These are phyloP conservation scores for Pseudorectes ferrugineus DNA, from an alignment of 2,113 vertebrate species.

Conservation along the genomic window DNA sequence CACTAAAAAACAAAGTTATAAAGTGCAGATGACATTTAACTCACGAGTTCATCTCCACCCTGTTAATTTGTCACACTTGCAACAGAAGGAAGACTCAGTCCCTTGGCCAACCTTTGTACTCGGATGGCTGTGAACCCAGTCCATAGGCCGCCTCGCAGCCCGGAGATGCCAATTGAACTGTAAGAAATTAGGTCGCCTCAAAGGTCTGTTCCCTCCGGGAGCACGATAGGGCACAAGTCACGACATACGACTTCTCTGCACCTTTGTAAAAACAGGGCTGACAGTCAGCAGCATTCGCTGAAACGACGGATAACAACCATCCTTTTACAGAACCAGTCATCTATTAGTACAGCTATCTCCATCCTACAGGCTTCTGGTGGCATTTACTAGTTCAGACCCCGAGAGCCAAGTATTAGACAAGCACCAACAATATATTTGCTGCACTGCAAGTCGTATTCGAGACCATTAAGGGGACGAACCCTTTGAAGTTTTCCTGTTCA, in stretches of 20 bases:
- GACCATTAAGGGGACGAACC: background rate
- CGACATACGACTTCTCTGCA: background rate
- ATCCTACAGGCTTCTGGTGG: background rate
- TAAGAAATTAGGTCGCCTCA: background rate
- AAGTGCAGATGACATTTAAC: background rate
- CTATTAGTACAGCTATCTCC: background rate
- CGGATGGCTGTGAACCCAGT: background rate
- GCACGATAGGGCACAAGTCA: background rate
- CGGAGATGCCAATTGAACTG: background rate
- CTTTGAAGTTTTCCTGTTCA: background rate
- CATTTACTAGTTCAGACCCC: background rate
- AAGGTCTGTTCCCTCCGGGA: background rate
- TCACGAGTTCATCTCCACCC: background rate
- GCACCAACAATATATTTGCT: background rate
- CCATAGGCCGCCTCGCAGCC: background rate
- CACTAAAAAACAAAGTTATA: background rate
- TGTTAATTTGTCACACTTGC: conserved; percentile 61
- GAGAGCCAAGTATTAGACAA: background rate
- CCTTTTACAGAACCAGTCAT: background rate
- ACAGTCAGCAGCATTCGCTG: background rate
- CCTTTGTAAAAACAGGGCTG: background rate
- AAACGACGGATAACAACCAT: background rate
- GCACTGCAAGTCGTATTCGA: background rate
- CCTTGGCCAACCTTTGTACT: conserved; percentile 70
- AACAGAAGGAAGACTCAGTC: background rate